phyloP scores from a whole-genome alignment of 2,888 invertebrate genomes.

The Drosophila kanekoi region DNA sequence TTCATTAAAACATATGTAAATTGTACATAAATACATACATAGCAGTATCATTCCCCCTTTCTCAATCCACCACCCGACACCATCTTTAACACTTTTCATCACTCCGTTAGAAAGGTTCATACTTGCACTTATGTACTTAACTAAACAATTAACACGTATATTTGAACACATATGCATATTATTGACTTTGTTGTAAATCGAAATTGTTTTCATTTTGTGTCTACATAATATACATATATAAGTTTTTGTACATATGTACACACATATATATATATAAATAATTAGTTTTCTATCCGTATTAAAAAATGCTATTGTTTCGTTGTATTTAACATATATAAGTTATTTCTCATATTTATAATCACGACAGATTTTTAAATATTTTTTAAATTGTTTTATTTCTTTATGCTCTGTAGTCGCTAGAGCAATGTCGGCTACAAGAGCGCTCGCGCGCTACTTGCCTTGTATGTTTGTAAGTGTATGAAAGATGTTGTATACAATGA shows the following conservation, averaged over 20 bases:
- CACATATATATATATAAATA: constrained; percentile 11
- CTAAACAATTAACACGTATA: constrained; percentile 15
- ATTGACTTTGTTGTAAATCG: constrained; percentile 6
- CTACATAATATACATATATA: constrained; percentile 6
- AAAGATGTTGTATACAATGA: constrained; percentile 65
- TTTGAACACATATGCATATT: neutral
- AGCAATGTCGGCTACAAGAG: constrained; percentile 54
- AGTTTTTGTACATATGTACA: constrained; percentile 4
- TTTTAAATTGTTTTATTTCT: constrained; percentile 34
- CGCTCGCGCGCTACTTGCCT: constrained; percentile 70
- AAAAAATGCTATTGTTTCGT: constrained; percentile 1
- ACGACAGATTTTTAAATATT: constrained; percentile 32
- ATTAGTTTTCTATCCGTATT: constrained; percentile 2
- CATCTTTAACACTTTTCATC: constrained; percentile 4
- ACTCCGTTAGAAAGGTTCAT: neutral
- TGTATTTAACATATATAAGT: neutral
- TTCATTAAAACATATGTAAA: neutral
- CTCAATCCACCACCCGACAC: constrained; percentile 1
- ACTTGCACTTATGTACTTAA: constrained; percentile 7
- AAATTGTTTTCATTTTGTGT: constrained; percentile 12
- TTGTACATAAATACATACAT: constrained; percentile 12
- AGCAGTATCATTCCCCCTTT: constrained; percentile 8
- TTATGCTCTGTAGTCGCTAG: constrained; percentile 35
- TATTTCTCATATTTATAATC: constrained; percentile 4
- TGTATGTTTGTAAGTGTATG: constrained; percentile 45